A percentile compares a stretch with the other conserved stretches of the same genome.
Evolutionary conservation across 2,888 invertebrate species (phyloP).

Genomic region (Euplagia quadripunctaria): DNA sequence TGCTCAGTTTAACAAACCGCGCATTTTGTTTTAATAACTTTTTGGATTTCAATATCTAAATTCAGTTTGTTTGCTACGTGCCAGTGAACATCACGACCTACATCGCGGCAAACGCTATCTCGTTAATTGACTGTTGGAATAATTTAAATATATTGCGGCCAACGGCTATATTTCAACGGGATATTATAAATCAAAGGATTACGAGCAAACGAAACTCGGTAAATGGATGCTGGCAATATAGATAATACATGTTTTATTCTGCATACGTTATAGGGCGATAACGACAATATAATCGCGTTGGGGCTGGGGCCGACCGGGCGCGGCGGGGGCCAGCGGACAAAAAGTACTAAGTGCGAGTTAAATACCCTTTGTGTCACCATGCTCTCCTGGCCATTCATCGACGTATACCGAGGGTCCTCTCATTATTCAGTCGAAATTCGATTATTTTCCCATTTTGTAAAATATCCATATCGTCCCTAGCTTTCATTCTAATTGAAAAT

Average conservation of each 20-base stretch:
- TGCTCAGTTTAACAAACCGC: slow-evolving; percentile 50
- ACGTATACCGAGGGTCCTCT: slow-evolving; percentile 76
- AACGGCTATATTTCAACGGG: slow-evolving; percentile 79
- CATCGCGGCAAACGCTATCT: slow-evolving; percentile 77
- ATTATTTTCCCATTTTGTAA: slow-evolving; percentile 87
- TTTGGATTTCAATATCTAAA: slow-evolving; percentile 56
- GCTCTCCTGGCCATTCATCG: slow-evolving; percentile 80
- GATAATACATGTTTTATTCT: slow-evolving; percentile 84
- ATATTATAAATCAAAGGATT: slow-evolving; percentile 87
- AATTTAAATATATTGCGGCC: slow-evolving; percentile 85
- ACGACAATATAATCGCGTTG: slow-evolving; percentile 81
- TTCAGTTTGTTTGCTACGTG: slow-evolving; percentile 56
- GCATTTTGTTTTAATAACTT: slow-evolving; percentile 57
- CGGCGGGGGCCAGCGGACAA: slow-evolving; percentile 75
- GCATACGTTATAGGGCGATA: slow-evolving; percentile 86
- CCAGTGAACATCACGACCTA: slow-evolving; percentile 66
- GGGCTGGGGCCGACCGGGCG: slow-evolving; percentile 55
- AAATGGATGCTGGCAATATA: slow-evolving; percentile 83
- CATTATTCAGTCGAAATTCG: slow-evolving; percentile 87
- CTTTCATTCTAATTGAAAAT: slow-evolving; percentile 85
- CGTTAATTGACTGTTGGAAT: slow-evolving; percentile 85
- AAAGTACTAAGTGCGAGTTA: slow-evolving; percentile 87
- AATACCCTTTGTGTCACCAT: slow-evolving; percentile 85
- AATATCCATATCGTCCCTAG: slow-evolving; percentile 86
- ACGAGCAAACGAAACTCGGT: slow-evolving; percentile 72